A percentile compares a stretch with the other conserved stretches of the same genome.
Evolutionary conservation across 2,113 vertebrate genomes (phyloP).

Genomic region (Psammodynastes pulverulentus): DNA sequence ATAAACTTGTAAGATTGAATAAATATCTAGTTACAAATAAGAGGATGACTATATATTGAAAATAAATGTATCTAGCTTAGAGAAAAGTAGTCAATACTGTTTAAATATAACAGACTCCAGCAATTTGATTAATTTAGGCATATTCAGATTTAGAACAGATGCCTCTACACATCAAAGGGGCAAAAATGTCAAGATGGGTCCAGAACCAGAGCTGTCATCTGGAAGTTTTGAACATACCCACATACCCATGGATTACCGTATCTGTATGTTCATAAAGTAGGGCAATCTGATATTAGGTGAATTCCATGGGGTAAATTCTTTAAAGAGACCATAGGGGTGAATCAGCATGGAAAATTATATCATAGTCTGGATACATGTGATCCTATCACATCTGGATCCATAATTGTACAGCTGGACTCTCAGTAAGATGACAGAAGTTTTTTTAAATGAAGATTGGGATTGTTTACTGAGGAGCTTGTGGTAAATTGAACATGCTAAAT

Average conservation of each 20-base stretch:
- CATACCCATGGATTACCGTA: background rate
- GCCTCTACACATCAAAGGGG: background rate
- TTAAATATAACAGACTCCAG: background rate
- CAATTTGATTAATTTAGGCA: background rate
- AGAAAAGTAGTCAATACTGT: slow-evolving; percentile 9
- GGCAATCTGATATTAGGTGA: background rate
- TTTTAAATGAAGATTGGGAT: background rate
- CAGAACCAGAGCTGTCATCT: background rate
- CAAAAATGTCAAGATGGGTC: background rate
- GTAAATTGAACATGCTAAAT: background rate
- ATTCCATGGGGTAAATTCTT: background rate
- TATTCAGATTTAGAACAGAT: background rate
- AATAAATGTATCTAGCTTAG: background rate
- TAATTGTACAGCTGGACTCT: background rate
- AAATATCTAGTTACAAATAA: background rate
- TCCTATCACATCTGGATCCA: background rate
- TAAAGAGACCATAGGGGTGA: background rate
- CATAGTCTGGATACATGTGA: background rate
- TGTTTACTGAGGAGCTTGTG: background rate
- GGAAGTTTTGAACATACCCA: background rate
- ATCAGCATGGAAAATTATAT: background rate
- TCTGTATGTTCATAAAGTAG: background rate
- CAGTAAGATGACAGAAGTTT: background rate
- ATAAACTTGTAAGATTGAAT: slow-evolving; percentile 1
- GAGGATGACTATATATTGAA: background rate